These are phyloP conservation scores for pig (Sus scrofa) DNA, from an alignment of 2,113 vertebrate species.

Conservation along the genomic window DNA sequence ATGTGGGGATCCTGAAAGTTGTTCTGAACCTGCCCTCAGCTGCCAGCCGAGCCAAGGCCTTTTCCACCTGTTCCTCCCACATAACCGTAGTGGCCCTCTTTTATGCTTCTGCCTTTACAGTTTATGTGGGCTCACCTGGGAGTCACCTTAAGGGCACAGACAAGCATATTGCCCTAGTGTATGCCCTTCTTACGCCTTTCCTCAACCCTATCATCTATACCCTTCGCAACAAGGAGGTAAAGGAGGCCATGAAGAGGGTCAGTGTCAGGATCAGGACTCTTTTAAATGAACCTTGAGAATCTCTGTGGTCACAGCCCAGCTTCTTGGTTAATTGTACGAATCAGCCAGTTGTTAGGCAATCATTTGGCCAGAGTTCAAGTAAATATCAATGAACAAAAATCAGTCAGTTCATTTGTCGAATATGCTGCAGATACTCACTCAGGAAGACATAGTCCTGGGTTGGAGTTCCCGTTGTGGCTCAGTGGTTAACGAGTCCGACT, in stretches of 20 bases:
- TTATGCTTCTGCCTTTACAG: constrained; percentile 70
- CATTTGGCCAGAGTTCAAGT: not conserved
- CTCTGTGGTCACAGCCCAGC: not conserved
- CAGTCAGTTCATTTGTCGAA: not conserved
- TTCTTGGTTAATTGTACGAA: not conserved
- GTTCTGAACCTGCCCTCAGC: constrained; percentile 54
- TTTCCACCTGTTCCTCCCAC: constrained; percentile 64
- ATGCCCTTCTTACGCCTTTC: constrained; percentile 66
- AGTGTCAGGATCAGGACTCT: not conserved
- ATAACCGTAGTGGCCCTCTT: constrained; percentile 60
- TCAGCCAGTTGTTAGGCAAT: not conserved
- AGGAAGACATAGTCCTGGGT: not conserved
- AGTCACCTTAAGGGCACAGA: not conserved
- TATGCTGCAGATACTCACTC: not conserved
- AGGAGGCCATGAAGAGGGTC: constrained; percentile 39
- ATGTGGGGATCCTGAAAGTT: constrained; percentile 54
- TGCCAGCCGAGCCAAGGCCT: constrained; percentile 57
- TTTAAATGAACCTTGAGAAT: not conserved
- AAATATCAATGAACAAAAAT: not conserved
- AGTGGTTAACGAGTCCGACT: too few species aligned
- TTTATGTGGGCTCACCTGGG: constrained; percentile 41
- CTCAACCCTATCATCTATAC: constrained; percentile 71
- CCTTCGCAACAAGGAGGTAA: constrained; percentile 71
- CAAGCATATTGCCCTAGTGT: constrained; percentile 55
- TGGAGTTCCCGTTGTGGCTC: too few species aligned